A percentile compares a stretch with the other conserved stretches of the same genome.
Conservation (phyloP, 2,888 invertebrate species). For the Diaperis boleti region DNA sequence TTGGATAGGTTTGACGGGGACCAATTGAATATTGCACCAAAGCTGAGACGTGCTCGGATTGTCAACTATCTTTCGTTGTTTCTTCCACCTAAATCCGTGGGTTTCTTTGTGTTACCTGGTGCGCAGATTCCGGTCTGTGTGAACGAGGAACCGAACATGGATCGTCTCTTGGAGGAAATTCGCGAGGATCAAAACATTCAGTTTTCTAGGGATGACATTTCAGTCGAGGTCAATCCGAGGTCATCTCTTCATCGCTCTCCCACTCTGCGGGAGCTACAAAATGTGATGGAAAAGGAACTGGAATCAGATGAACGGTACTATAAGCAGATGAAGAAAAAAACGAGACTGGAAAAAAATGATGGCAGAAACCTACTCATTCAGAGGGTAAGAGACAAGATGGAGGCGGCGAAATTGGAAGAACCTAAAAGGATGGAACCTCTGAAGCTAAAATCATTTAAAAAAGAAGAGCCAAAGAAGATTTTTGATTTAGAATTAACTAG, state of each 20-base stretch:
- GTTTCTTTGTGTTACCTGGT: constrained; percentile 81
- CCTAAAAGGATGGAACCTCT: constrained; percentile 8
- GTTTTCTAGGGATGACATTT: constrained; percentile 62
- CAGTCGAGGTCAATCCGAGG: constrained; percentile 59
- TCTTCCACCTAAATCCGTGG: constrained; percentile 76
- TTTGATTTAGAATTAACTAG: constrained; percentile 51
- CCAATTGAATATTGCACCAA: constrained; percentile 58
- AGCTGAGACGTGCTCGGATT: constrained; percentile 68
- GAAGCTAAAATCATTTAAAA: constrained; percentile 36
- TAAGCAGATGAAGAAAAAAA: constrained; percentile 44
- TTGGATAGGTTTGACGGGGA: constrained; percentile 70
- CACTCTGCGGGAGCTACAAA: constrained; percentile 46
- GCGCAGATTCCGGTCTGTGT: constrained; percentile 73
- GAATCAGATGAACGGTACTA: constrained; percentile 58
- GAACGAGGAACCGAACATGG: constrained; percentile 56
- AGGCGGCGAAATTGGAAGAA: constrained; percentile 12
- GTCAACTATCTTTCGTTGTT: constrained; percentile 70
- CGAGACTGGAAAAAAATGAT: constrained; percentile 7
- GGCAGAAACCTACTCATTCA: constrained; percentile 43
- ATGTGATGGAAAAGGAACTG: constrained; percentile 56
- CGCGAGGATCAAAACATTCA: constrained; percentile 62
- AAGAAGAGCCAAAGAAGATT: constrained; percentile 25
- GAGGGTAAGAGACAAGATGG: constrained; percentile 42
- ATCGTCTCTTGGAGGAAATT: constrained; percentile 56
- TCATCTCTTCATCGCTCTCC: constrained; percentile 12